A percentile compares a stretch with the other conserved stretches of the same genome.
These are phyloP conservation scores for Mycteria americana DNA, from an alignment of 2,797 vertebrate species.

Conservation along the genomic window DNA sequence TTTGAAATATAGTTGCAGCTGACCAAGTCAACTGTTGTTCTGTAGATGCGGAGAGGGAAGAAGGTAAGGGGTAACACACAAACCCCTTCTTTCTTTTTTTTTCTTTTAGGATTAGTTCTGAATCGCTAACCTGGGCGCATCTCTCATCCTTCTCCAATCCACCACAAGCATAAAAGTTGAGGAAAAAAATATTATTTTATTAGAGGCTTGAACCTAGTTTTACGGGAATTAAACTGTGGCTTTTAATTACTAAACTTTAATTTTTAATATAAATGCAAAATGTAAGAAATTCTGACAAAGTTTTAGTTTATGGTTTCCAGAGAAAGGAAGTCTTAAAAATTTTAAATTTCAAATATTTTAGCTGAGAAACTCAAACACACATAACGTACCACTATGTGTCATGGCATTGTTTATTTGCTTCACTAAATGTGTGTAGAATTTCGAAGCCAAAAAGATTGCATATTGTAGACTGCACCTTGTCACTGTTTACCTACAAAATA, in stretches of 20 bases:
- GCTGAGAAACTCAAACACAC: background rate
- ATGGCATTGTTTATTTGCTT: background rate
- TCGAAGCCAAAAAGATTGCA: background rate
- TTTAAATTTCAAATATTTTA: background rate
- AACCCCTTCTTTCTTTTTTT: background rate
- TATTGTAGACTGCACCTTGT: background rate
- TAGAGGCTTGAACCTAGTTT: background rate
- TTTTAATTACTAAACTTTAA: background rate
- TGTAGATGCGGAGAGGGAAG: conserved; percentile 25
- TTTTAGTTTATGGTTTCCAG: background rate
- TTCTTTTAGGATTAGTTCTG: background rate
- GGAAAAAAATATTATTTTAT: background rate
- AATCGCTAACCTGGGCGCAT: background rate
- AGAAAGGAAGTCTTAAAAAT: background rate
- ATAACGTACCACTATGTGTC: background rate
- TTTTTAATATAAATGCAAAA: background rate
- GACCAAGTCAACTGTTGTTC: background rate
- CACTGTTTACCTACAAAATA: background rate
- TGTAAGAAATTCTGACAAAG: background rate
- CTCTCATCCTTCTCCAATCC: conserved; percentile 47
- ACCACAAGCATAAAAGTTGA: background rate
- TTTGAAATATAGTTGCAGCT: conserved; percentile 27
- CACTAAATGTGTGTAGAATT: background rate
- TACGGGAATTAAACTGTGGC: background rate
- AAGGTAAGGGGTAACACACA: conserved; percentile 16